These are phyloP conservation scores for Poecilia wingei DNA, from an alignment of 2,797 vertebrate species.

Conservation along the genomic window DNA sequence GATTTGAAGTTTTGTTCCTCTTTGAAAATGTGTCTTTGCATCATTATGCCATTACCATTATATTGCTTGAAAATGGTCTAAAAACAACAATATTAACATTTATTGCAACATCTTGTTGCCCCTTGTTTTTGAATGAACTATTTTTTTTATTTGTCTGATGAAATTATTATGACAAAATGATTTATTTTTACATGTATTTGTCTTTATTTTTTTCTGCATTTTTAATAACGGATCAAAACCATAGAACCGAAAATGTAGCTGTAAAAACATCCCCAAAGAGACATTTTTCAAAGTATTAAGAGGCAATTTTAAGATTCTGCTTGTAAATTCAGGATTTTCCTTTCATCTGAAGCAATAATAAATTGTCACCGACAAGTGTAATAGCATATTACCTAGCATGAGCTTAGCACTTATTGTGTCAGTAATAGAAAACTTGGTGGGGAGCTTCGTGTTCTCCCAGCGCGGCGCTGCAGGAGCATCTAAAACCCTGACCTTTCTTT, in stretches of 20 bases:
- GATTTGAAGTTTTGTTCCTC: too few species aligned
- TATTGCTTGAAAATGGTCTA: too few species aligned
- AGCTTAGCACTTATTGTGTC: constrained; percentile 41
- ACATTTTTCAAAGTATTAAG: background rate
- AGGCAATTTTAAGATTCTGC: background rate
- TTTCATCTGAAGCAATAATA: constrained; percentile 11
- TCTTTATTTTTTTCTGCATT: background rate
- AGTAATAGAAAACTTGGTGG: constrained; percentile 59
- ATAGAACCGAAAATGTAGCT: background rate
- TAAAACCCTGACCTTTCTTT: constrained; percentile 76
- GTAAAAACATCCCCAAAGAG: background rate
- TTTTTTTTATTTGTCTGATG: background rate
- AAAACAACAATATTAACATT: too few species aligned
- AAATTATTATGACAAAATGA: background rate
- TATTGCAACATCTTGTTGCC: background rate
- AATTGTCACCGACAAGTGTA: constrained; percentile 26
- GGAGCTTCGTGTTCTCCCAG: constrained; percentile 52
- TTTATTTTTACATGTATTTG: background rate
- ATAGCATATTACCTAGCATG: constrained; percentile 30
- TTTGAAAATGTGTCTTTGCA: too few species aligned
- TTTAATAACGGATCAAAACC: background rate
- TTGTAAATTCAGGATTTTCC: constrained; percentile 1
- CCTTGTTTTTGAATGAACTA: background rate
- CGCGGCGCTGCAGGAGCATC: constrained; percentile 61
- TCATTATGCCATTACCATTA: too few species aligned